Evolutionary conservation across 2,797 vertebrate species (phyloP), one percentile per base, ranked within the genome.

Genomic region (Gobio occitaniae): DNA sequence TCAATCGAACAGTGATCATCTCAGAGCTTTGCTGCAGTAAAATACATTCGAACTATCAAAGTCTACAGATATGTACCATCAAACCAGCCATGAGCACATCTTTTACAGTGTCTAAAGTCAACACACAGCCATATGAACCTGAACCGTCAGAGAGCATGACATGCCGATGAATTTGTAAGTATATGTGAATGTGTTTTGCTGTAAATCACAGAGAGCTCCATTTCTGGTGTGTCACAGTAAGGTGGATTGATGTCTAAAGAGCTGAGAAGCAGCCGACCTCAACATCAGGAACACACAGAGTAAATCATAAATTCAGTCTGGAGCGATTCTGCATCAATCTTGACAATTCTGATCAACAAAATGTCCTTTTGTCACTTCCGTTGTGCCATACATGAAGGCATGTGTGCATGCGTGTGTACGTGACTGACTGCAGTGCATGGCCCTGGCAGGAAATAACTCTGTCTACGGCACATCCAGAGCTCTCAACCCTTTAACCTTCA

Each of bases 401-500:
- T 66, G 32, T 59, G 19, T 85, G 83, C 13, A 41, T 61, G n/a
- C 19, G 69, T 32, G 32, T 61, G 21, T 21, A 47, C 25, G 63
- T 48, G n/a, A 32, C n/a, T 69, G 68, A 74, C 47, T 84, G 84
- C 82, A 87, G 90, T 21, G 25, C 25, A 25, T 25, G 29, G 83
- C 90, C 93, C 6, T 78, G 72, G 36, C 41, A 66, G 50, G 74
- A 84, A 59, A 84, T 59, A 78, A 75, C 81, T 61, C 29, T 19
- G 17, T 70, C 38, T 82, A 47, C 1, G 29, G 54, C 54, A 25
- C 29, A 48, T 61, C 82, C 52, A 65, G 44, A 85, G 85, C 82
- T 84, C 81, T 88, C 86, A 78, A 88, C 72, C 88, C 87, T 88
- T 89, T 90, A 88, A 90, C 89, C 80, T 88, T 90, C 70, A 88